Percentiles rank a stretch among this genome's conserved stretches.
Evolutionary conservation across 1,140 invertebrate genomes (phyloP).

Genomic region (Brachystomella parvula): DNA sequence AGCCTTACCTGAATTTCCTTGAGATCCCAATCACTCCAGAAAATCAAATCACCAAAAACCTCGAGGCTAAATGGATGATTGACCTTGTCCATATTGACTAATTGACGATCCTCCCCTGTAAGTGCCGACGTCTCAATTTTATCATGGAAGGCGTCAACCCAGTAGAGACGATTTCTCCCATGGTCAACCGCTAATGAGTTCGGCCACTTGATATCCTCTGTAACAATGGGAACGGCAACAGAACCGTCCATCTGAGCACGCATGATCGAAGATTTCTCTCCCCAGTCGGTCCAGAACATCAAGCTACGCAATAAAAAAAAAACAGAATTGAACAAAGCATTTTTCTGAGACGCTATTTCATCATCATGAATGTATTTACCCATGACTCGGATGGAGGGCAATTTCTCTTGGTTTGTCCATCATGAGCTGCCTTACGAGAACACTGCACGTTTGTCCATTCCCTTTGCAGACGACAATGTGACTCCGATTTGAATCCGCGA

Average conservation of each 20-base stretch:
- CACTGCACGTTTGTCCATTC: slow-evolving; percentile 54
- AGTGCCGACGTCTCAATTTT: slow-evolving; percentile 73
- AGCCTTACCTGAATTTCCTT: no score
- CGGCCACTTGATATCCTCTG: no score
- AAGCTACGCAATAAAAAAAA: slow-evolving; percentile 51
- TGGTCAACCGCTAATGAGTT: no score
- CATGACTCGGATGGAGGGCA: slow-evolving; percentile 43
- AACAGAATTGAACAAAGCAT: slow-evolving; percentile 22
- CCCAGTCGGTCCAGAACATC: slow-evolving; percentile 84
- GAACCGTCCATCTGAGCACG: no score
- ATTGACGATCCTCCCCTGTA: slow-evolving; percentile 60
- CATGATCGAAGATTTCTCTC: no score
- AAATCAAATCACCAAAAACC: no score
- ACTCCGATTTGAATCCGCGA: slow-evolving; percentile 65
- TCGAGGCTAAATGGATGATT: slow-evolving; percentile 69
- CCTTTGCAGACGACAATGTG: no score
- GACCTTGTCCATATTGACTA: no score
- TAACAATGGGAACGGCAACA: slow-evolving; percentile 55
- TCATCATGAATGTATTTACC: slow-evolving; percentile 22
- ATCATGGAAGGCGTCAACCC: slow-evolving; percentile 72
- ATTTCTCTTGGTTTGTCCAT: slow-evolving; percentile 42
- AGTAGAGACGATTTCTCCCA: slow-evolving; percentile 59
- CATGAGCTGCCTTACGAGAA: no score
- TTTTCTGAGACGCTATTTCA: neutral
- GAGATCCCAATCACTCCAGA: no score